Evolutionary conservation across 2,113 vertebrate species (phyloP).

Genomic region (Heterochromis multidens): DNA sequence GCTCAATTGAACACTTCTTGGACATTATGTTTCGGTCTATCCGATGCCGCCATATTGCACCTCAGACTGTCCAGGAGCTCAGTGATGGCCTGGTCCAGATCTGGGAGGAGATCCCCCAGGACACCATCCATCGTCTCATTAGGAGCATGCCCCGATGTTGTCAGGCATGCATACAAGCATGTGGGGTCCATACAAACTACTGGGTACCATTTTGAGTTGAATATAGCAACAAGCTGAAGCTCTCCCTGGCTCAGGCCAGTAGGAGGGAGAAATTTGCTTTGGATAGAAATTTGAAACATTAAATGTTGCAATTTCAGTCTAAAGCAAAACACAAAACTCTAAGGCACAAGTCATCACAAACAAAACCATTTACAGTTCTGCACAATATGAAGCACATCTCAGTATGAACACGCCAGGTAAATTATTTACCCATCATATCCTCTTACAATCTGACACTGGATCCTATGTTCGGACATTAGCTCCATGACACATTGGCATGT

Average conservation of each 20-base stretch:
- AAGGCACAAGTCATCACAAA: background rate
- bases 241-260: background rate
- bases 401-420: conserved; percentile 2
- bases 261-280: background rate
- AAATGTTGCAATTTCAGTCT: background rate
- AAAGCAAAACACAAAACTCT: background rate
- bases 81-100: no score
- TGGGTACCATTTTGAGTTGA: no score
- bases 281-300: background rate
- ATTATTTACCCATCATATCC: conserved; percentile 54
- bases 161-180: background rate
- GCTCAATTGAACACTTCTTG: no score
- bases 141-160: no score
- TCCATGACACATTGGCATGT: background rate
- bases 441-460: conserved; percentile 3
- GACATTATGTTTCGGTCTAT: no score
- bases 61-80: no score
- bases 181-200: no score
- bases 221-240: background rate
- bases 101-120: no score
- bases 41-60: no score
- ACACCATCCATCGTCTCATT: no score
- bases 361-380: background rate
- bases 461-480: conserved; percentile 13
- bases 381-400: background rate